phyloP scores from a whole-genome alignment of 2,113 vertebrate species.

The Actenoides lindsayi region DNA sequence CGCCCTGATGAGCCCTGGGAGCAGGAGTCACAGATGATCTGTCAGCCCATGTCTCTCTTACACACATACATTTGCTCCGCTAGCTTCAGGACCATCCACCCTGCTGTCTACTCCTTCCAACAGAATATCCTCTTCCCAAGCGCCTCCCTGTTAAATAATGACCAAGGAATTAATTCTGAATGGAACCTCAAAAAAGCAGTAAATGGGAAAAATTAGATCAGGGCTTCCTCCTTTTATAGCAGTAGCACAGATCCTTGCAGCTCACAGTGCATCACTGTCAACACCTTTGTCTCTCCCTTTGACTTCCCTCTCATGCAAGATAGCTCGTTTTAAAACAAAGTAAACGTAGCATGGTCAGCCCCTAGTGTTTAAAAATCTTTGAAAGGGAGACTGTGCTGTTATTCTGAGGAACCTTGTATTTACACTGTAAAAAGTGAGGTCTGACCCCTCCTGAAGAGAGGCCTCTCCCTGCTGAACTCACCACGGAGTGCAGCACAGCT shows the following conservation, averaged over 20 bases:
- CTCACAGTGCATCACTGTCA: neutral
- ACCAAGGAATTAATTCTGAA: neutral
- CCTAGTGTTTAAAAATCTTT: slow-evolving; percentile 66
- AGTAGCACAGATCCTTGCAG: slow-evolving; percentile 23
- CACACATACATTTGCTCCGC: neutral
- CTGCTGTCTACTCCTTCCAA: neutral
- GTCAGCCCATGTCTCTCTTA: neutral
- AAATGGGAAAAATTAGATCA: neutral
- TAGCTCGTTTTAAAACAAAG: slow-evolving; percentile 67
- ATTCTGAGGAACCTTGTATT: slow-evolving; percentile 65
- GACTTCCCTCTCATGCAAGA: neutral
- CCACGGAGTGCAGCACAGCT: slow-evolving; percentile 23
- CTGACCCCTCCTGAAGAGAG: slow-evolving; percentile 74
- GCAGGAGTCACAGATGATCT: neutral
- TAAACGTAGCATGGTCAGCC: slow-evolving; percentile 65
- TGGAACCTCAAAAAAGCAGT: neutral
- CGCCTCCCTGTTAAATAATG: neutral
- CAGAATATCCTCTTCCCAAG: neutral
- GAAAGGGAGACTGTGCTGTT: slow-evolving; percentile 64
- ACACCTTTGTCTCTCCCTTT: neutral
- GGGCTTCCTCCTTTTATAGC: neutral
- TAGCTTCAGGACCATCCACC: neutral
- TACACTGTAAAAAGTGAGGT: slow-evolving; percentile 72
- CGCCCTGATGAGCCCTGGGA: neutral
- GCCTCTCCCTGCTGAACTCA: slow-evolving; percentile 63